Evolutionary conservation across 2,113 vertebrate species (phyloP).

Genomic region (Xenopus borealis): DNA sequence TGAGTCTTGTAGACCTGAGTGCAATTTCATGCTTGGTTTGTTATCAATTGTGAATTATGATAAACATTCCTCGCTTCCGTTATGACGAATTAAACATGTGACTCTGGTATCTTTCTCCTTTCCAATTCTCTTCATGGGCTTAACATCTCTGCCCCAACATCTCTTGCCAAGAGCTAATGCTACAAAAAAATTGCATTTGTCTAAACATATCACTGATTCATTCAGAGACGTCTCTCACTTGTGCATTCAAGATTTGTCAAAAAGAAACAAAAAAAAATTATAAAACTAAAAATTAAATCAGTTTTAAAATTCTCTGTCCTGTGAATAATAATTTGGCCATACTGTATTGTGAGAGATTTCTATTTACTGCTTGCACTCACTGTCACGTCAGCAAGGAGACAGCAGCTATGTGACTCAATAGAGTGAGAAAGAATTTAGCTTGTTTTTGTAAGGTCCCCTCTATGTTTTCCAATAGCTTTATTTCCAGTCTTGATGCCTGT

Average conservation of each 20-base stretch:
- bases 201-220: no score
- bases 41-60: no score
- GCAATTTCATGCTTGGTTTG: no score
- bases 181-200: no score
- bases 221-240: not conserved
- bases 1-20: no score
- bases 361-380: not conserved
- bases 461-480: conserved; percentile 3
- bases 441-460: conserved; percentile 1
- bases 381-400: not conserved
- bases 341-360: not conserved
- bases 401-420: not conserved
- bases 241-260: not conserved
- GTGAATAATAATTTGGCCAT: not conserved
- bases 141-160: no score
- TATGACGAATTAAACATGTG: no score
- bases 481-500: conserved; percentile 14
- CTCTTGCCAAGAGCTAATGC: no score
- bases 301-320: not conserved
- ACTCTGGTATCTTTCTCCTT: no score
- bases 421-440: not conserved
- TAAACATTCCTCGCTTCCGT: no score
- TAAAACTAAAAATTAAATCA: no score
- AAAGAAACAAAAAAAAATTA: not conserved
- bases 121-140: no score